A percentile compares a stretch with the other conserved stretches of the same genome.
These are phyloP conservation scores for Misgurnus anguillicaudatus DNA, from an alignment of 2,113 vertebrate genomes.

Conservation along the genomic window DNA sequence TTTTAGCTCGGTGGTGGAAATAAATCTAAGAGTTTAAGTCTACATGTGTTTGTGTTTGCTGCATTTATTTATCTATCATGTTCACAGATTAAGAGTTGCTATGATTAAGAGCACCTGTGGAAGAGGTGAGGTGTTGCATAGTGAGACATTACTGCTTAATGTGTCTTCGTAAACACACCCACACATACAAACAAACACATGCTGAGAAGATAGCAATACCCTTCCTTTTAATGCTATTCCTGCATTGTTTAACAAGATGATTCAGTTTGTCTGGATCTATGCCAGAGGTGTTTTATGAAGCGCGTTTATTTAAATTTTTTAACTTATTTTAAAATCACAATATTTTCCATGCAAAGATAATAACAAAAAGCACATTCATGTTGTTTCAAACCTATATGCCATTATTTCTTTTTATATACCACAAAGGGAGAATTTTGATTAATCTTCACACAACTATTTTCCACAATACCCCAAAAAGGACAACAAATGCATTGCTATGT, in stretches of 20 bases:
- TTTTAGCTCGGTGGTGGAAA: not conserved
- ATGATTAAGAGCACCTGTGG: not conserved
- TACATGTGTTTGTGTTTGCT: not conserved
- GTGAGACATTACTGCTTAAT: conserved; percentile 2
- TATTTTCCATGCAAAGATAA: not conserved
- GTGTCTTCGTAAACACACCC: not conserved
- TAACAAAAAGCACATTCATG: not conserved
- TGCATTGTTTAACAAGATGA: not conserved
- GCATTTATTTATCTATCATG: not conserved
- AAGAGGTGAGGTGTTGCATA: conserved; percentile 1
- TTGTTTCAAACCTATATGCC: not conserved
- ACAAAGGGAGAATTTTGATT: not conserved
- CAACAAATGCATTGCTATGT: too few relatives aligned
- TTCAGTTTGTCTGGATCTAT: not conserved
- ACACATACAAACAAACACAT: not conserved
- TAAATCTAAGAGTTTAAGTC: conserved; percentile 17
- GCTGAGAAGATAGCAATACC: not conserved
- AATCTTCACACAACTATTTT: too few relatives aligned
- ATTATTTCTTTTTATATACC: not conserved
- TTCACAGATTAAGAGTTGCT: not conserved
- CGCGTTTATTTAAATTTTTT: not conserved
- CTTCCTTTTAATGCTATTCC: not conserved
- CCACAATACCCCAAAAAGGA: too few relatives aligned
- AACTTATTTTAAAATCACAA: too few relatives aligned
- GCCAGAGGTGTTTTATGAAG: not conserved